Evolutionary conservation across 2,113 vertebrate species (phyloP).

Genomic region (Otis tarda): DNA sequence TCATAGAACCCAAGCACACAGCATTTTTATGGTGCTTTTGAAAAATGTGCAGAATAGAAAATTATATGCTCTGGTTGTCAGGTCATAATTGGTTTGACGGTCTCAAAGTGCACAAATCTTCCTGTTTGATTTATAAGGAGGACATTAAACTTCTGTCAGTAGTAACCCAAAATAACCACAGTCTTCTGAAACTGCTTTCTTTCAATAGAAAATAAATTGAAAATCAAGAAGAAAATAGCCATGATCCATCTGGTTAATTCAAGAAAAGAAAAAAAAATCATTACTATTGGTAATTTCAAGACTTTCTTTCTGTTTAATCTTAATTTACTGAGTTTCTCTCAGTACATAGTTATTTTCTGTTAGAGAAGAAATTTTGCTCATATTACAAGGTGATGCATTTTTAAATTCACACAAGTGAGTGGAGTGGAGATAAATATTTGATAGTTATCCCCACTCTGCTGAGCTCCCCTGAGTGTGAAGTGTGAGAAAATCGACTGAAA

Average conservation of each 20-base stretch:
- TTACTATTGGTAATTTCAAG: neutral
- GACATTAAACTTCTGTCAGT: neutral
- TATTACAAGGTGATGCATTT: neutral
- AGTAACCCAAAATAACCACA: neutral
- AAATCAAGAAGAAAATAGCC: neutral
- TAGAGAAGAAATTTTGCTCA: neutral
- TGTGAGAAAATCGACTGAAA: neutral
- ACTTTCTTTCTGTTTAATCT: neutral
- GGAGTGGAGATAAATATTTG: neutral
- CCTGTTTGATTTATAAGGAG: neutral
- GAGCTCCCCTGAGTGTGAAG: neutral
- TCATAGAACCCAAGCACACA: neutral
- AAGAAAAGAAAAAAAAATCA: neutral
- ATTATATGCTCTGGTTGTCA: neutral
- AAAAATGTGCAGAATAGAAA: neutral
- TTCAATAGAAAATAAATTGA: neutral
- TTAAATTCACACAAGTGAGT: neutral
- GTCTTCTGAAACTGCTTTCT: neutral
- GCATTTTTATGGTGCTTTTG: neutral
- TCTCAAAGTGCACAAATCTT: neutral
- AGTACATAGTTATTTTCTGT: neutral
- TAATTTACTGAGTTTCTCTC: neutral
- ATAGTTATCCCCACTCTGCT: neutral
- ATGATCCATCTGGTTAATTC: neutral
- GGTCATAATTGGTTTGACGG: neutral